Evolutionary conservation across 1,140 invertebrate species (phyloP).

Genomic region (Lordiphosa stackelbergi): DNA sequence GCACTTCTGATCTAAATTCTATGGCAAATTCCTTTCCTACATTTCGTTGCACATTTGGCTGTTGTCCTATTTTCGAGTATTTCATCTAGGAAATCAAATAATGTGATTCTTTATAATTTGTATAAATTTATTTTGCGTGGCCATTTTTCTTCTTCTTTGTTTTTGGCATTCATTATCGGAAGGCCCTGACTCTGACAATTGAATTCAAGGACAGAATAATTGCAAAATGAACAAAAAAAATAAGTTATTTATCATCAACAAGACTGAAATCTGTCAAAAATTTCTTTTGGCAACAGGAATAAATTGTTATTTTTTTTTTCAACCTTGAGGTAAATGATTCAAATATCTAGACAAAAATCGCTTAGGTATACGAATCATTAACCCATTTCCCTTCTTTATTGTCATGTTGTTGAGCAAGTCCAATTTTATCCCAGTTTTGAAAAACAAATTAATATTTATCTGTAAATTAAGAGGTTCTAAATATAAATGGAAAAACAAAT

Average conservation of each 20-base stretch:
- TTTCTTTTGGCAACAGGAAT: conserved; percentile 26
- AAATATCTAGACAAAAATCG: not conserved
- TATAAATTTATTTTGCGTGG: too few species aligned
- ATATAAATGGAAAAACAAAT: conserved; percentile 22
- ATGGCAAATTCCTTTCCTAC: too few species aligned
- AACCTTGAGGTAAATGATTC: conserved; percentile 36
- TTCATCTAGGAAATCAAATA: too few species aligned
- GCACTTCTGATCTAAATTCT: too few species aligned
- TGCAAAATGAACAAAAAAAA: conserved; percentile 38
- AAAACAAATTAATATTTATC: conserved; percentile 11
- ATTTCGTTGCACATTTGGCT: too few species aligned
- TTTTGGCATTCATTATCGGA: too few species aligned
- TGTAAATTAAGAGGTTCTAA: conserved; percentile 50
- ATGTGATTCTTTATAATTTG: too few species aligned
- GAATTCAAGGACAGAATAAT: conserved; percentile 64
- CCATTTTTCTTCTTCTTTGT: too few species aligned
- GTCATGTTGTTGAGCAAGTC: conserved; percentile 39
- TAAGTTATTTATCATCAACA: conserved; percentile 50
- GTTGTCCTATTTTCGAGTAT: too few species aligned
- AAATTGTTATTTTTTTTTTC: conserved; percentile 8
- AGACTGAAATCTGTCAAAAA: conserved; percentile 42
- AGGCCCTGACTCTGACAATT: conserved; percentile 37
- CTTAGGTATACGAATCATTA: conserved; percentile 33
- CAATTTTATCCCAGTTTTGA: conserved; percentile 9
- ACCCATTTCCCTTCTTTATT: conserved; percentile 44